phyloP scores from a whole-genome alignment of 2,888 invertebrate genomes.

The Criorhina ranunculi region DNA sequence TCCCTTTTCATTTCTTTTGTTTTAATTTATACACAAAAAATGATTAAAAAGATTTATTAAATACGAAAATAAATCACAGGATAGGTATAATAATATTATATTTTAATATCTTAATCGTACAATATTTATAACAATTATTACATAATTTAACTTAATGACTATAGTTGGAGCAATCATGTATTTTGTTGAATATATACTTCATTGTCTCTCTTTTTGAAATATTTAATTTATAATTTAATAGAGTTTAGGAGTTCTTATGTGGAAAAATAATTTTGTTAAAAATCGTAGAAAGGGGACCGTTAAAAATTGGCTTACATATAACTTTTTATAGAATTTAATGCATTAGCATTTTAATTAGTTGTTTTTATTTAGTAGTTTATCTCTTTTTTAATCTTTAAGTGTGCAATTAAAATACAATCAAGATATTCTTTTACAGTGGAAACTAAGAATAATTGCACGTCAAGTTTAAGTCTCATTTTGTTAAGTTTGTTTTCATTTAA shows the following conservation, averaged over 20 bases:
- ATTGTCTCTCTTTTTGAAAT: conserved; percentile 16
- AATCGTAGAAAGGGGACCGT: conserved; percentile 37
- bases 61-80: conserved; percentile 77
- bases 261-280: conserved; percentile 59
- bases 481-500: conserved; percentile 29
- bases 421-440: conserved; percentile 15
- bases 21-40: conserved; percentile 54
- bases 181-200: conserved; percentile 18
- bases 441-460: conserved; percentile 58
- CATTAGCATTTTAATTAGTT: not conserved
- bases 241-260: conserved; percentile 24
- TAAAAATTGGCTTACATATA: not conserved
- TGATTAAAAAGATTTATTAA: conserved; percentile 69
- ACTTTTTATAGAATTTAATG: not conserved
- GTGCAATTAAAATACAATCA: conserved; percentile 28
- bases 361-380: conserved; percentile 11
- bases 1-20: not conserved
- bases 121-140: conserved; percentile 75
- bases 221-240: conserved; percentile 20
- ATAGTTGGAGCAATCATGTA: conserved; percentile 71
- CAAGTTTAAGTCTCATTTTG: conserved; percentile 29
- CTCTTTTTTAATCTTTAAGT: conserved; percentile 15
- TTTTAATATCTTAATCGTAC: conserved; percentile 66
- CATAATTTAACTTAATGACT: conserved; percentile 76
- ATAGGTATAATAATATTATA: conserved; percentile 70